Evolutionary conservation across 2,888 invertebrate genomes (phyloP).

Genomic region (Terebella lapidaria): DNA sequence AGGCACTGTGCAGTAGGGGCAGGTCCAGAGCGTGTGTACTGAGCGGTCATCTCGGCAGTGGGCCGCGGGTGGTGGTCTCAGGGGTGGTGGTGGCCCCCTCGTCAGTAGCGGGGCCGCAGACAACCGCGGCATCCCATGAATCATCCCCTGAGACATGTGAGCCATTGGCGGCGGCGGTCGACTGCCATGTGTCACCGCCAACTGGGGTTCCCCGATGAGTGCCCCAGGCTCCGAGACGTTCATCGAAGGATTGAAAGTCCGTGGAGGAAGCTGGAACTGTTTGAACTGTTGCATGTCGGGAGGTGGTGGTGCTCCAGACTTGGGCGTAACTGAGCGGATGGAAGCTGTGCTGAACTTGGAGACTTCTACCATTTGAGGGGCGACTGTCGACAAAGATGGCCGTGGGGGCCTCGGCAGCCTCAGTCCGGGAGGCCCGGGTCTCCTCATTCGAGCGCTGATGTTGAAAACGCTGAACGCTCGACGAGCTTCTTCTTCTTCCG

Average conservation of each 20-base stretch:
- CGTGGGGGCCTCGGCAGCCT: background rate
- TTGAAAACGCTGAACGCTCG: constrained; percentile 4
- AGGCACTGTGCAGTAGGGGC: constrained; percentile 1
- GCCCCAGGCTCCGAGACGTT: background rate
- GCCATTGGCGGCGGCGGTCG: background rate
- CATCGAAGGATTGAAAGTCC: background rate
- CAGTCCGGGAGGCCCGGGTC: background rate
- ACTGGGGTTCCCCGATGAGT: background rate
- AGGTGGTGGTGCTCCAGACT: background rate
- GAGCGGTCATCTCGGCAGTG: background rate
- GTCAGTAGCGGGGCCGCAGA: background rate
- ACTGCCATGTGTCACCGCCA: background rate
- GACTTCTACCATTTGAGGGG: background rate
- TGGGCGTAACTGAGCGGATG: background rate
- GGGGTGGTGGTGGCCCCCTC: background rate
- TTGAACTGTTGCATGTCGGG: background rate
- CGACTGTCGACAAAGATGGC: background rate
- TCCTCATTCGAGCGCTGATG: background rate
- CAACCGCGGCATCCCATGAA: background rate
- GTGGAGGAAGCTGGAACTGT: background rate
- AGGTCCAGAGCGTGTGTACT: background rate
- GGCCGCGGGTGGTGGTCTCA: background rate
- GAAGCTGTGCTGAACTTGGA: background rate
- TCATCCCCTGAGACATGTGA: background rate
- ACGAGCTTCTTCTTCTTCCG: background rate